Conservation (phyloP, 2,888 invertebrate species). For the Pachycephus smyrnensis region DNA sequence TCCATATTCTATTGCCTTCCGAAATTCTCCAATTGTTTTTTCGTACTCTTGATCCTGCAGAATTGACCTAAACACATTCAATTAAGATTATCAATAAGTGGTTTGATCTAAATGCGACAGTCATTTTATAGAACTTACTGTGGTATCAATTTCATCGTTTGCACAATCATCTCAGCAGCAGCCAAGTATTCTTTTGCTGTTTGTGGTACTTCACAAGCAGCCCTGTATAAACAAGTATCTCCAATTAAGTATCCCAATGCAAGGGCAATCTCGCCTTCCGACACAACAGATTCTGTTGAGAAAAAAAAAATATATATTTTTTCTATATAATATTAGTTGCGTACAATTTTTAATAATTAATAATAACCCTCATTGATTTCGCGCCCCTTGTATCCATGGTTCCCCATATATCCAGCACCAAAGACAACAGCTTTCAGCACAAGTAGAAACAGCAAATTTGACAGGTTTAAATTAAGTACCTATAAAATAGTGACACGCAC, state of each 20-base stretch:
- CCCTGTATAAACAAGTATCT: conserved; percentile 79
- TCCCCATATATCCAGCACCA: conserved; percentile 82
- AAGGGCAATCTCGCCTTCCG: conserved; percentile 79
- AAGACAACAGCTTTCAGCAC: conserved; percentile 85
- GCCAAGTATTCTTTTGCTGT: conserved; percentile 81
- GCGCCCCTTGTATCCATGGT: conserved; percentile 68
- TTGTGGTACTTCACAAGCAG: conserved; percentile 81
- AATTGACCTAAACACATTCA: conserved; percentile 67
- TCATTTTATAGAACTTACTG: conserved; percentile 68
- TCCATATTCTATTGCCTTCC: conserved; percentile 77
- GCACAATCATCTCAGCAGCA: conserved; percentile 81
- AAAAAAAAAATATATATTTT: conserved; percentile 15
- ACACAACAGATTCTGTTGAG: conserved; percentile 52
- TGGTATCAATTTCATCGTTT: conserved; percentile 77
- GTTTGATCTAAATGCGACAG: background rate
- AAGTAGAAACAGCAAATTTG: conserved; percentile 83
- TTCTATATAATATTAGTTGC: conserved; percentile 4
- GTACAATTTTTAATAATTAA: conserved; percentile 14
- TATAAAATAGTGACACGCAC: conserved; percentile 54
- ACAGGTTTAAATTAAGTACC: conserved; percentile 85
- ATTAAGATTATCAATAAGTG: background rate
- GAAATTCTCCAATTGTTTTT: conserved; percentile 73
- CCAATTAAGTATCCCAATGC: conserved; percentile 79
- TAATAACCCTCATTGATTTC: conserved; percentile 72
- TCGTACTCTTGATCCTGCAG: conserved; percentile 73